A percentile compares a stretch with the other conserved stretches of the same genome.
Evolutionary conservation across 2,113 vertebrate species (phyloP).

Genomic region (Dryoscopus gambensis): DNA sequence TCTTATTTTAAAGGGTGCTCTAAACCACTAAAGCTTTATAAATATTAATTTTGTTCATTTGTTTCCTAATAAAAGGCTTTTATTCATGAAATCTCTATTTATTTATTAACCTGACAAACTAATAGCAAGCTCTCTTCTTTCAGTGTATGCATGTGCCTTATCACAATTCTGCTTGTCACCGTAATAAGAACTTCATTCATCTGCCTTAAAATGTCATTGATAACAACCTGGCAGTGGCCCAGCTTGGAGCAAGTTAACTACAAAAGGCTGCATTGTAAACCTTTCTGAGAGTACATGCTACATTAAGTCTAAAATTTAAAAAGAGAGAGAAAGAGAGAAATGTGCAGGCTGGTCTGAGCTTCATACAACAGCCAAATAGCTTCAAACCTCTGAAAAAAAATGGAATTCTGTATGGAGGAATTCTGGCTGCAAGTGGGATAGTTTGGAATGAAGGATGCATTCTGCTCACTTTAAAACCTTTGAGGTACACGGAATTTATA

Average conservation of each 20-base stretch:
- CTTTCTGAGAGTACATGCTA: conserved; percentile 40
- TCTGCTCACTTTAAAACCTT: neutral
- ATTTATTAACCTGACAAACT: conserved; percentile 63
- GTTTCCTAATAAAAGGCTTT: conserved; percentile 52
- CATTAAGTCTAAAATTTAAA: conserved; percentile 38
- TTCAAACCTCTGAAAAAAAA: conserved; percentile 16
- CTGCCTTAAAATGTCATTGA: conserved; percentile 64
- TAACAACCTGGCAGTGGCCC: conserved; percentile 56
- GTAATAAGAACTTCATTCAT: conserved; percentile 59
- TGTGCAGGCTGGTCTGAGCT: neutral
- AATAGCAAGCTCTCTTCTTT: conserved; percentile 57
- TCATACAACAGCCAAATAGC: neutral
- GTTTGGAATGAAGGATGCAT: neutral
- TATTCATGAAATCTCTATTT: conserved; percentile 40
- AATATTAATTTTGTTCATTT: conserved; percentile 57
- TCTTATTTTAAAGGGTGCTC: conserved; percentile 27
- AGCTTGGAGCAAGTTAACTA: conserved; percentile 51
- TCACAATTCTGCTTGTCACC: conserved; percentile 51
- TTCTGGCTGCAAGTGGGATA: neutral
- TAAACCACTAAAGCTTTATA: conserved; percentile 40
- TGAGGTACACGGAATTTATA: neutral
- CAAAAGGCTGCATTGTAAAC: conserved; percentile 57
- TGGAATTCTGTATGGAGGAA: neutral
- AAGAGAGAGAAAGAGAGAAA: neutral
- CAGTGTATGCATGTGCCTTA: conserved; percentile 40